A percentile compares a stretch with the other conserved stretches of the same genome.
phyloP scores from a whole-genome alignment of 2,797 vertebrate genomes.

The Botia kubotai region DNA sequence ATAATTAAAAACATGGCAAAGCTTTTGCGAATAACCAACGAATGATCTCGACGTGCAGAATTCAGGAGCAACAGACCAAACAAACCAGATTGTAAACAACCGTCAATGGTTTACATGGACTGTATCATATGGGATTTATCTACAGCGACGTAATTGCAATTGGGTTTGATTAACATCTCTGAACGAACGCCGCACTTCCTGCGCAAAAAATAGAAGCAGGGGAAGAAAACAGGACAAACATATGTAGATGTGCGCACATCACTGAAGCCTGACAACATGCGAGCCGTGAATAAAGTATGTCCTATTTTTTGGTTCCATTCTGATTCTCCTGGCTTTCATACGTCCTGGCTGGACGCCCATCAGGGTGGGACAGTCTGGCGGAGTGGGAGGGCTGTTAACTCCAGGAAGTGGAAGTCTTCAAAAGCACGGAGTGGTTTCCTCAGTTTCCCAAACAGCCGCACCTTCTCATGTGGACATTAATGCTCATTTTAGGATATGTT shows the following conservation, averaged over 20 bases:
- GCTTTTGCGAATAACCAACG: constrained; percentile 11
- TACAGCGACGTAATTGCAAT: constrained; percentile 12
- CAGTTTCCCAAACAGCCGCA: constrained; percentile 62
- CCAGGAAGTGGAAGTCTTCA: constrained; percentile 89
- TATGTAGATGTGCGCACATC: constrained; percentile 28
- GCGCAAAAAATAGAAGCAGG: not conserved
- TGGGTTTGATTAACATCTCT: constrained; percentile 1
- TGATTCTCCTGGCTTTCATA: constrained; percentile 70
- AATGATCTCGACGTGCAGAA: constrained; percentile 1
- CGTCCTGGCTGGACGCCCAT: constrained; percentile 72
- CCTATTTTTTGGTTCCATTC: constrained; percentile 54
- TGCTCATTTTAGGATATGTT: constrained; percentile 18
- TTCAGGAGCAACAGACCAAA: not conserved
- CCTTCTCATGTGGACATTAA: constrained; percentile 58
- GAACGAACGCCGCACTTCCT: constrained; percentile 8
- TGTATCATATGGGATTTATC: constrained; percentile 9
- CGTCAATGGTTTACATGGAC: not conserved
- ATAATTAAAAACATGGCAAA: not conserved
- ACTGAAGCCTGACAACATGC: constrained; percentile 26
- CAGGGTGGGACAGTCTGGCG: constrained; percentile 65
- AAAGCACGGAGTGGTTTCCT: constrained; percentile 86
- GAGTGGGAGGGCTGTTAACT: constrained; percentile 72
- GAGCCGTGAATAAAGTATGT: constrained; percentile 34
- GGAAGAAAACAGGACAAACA: constrained; percentile 38
- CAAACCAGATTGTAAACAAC: constrained; percentile 5